Evolutionary conservation across 2,888 invertebrate species (phyloP), one percentile per base, ranked within the genome.

Genomic region (Watsonalla cultraria): DNA sequence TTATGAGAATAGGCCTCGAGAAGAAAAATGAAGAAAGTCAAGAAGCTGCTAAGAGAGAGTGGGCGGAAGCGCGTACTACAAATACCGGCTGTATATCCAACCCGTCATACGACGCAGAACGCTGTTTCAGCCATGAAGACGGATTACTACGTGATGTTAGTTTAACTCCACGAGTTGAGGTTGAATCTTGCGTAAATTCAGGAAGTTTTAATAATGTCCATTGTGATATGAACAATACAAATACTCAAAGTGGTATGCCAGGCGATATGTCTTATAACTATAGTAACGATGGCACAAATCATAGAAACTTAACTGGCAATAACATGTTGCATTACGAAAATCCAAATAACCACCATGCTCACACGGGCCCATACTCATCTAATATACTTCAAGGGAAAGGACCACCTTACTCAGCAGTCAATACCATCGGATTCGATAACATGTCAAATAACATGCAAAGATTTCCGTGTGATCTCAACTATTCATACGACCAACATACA

Each of bases 1-100:
- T 99, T 52, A 98, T 98, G 98, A 93, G 98, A 59, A 82, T 98
- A 63, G 96, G 97, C 62, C 86, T 97, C 70, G 97, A 97, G 83
- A 97, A 95, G 87, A 96, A 96, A 81, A 94, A 95, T 65, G 94
- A 95, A 71, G 90, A 92, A 76, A 86, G 85, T 66, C 84, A 86
- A 63, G 90, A 87, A 75, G 85, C 84, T 33, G 80, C 78, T 45
- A 89, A 84, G 64, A 79, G 83, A 60, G 90, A 83, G 75, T 93
- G 92, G 92, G 84, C 74, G 66, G 90, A 82, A 64, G 70, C 72
- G 11, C 85, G 86, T 51, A 79, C 70, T 80, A 78, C 72, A 42
- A 82, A 63, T 54, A 68, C 70, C 58, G 70, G 89, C 46, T 82
- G 80, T 63, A 61, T 77, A 39, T 74, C 83, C 15, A 84, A 80